phyloP scores from a whole-genome alignment of 2,888 invertebrate genomes.

The Cantharis flavilabris region DNA sequence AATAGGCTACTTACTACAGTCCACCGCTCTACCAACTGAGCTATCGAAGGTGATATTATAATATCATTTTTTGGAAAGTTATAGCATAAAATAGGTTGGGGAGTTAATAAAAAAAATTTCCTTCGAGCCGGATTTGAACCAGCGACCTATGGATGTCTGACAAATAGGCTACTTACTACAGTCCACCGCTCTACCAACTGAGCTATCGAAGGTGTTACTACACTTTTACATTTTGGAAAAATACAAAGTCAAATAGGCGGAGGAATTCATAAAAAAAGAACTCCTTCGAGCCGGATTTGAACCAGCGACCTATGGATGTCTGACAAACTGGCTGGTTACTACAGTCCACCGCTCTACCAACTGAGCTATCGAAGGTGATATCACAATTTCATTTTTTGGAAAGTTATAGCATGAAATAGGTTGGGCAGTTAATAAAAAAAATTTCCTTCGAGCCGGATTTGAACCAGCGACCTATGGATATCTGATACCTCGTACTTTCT shows the following conservation, averaged over 20 bases:
- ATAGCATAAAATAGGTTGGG: too few relatives aligned
- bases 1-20: constrained; percentile 47
- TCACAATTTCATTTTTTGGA: too few relatives aligned
- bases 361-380: constrained; percentile 40
- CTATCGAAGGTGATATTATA: too few relatives aligned
- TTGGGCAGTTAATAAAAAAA: background rate
- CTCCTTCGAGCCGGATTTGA: constrained; percentile 71
- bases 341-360: constrained; percentile 55
- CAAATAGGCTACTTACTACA: constrained; percentile 37
- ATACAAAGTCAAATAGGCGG: too few relatives aligned
- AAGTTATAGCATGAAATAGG: too few relatives aligned
- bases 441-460: constrained; percentile 69
- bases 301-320: constrained; percentile 70
- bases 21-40: constrained; percentile 55
- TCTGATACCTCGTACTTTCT: constrained; percentile 37
- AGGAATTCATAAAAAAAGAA: constrained; percentile 2
- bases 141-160: constrained; percentile 67
- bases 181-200: constrained; percentile 55
- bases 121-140: constrained; percentile 72
- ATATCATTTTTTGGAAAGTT: too few relatives aligned
- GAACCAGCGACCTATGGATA: constrained; percentile 72
- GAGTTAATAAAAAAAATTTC: constrained; percentile 43
- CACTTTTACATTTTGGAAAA: too few relatives aligned
- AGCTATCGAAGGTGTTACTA: constrained; percentile 47
- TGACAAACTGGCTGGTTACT: constrained; percentile 27